Base-by-base conservation (phyloP, 2,888 invertebrate genomes). In the Orthosia cruda region DNA sequence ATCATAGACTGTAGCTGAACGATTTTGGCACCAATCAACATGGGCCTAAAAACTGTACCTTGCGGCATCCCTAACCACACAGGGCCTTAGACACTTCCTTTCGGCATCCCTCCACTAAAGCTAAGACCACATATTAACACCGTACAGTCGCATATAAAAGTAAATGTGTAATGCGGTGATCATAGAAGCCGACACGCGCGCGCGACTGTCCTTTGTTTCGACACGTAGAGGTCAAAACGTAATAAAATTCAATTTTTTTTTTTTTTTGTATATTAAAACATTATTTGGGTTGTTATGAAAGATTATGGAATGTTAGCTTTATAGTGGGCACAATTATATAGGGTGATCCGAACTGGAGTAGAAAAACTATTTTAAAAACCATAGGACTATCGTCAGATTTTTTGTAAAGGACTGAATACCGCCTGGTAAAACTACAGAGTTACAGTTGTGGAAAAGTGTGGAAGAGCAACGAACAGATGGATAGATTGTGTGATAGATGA, bases 101-200 rank as follows among this genome's bases (percentile, higher is more conserved):
- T 49, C 63, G 84, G 71, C 75, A 80, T 62, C 54, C 75, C 70
- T 52, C 32, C n/a, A 79, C 62, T 79, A 72, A 74, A 80, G 26
- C 18, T 64, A 70, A 73, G 55, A 54, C 50, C 50, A 13, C n/a
- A 45, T 32, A 80, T 81, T 74, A 79, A 80, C 76, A 86, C 81
- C 70, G 72, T 72, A 78, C 73, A 71, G 71, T 68, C 77, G 54
- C 74, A 12, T 79, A 77, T 83, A 79, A 83, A 86, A 55, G 88
- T 92, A 91, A 92, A 91, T 84, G 83, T 83, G 91, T 93, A 92
- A 93, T 92, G 77, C 91, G 88, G 82, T 91, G 89, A 93, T 94
- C 90, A 93, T 92, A 90, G 89, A 73, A 3, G 45, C 86, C 86
- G 92, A 91, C 94, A 90, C 93, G 93, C 84, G 92, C 89, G 87